Percentiles rank a stretch among this genome's conserved stretches.
These are phyloP conservation scores for Myotis yumanensis DNA, from an alignment of 2,113 vertebrate genomes.

Conservation along the genomic window DNA sequence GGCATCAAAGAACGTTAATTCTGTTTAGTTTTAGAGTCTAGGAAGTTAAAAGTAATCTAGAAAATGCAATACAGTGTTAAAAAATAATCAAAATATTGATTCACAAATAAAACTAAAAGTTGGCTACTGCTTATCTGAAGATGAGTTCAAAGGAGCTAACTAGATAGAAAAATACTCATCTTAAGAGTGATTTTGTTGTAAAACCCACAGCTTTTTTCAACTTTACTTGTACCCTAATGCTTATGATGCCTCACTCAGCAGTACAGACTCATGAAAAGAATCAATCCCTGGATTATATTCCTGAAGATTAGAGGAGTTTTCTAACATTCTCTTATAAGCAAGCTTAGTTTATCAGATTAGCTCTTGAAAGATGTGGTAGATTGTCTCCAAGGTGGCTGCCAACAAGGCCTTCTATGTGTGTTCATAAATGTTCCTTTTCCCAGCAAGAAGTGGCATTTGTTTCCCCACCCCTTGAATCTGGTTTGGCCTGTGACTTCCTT, in stretches of 20 bases:
- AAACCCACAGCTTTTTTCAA: background rate
- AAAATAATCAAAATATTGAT: background rate
- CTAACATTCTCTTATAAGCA: background rate
- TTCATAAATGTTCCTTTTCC: background rate
- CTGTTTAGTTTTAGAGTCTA: conserved; percentile 37
- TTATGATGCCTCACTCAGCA: background rate
- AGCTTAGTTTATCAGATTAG: background rate
- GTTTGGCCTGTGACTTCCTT: background rate
- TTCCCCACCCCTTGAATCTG: background rate
- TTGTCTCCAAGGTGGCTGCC: background rate
- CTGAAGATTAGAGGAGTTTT: background rate
- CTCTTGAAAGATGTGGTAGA: background rate
- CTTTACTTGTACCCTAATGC: background rate
- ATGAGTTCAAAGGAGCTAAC: background rate
- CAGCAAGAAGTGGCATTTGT: background rate
- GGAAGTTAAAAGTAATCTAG: conserved; percentile 35
- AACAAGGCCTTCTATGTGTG: background rate
- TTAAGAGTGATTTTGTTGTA: background rate
- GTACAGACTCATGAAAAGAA: background rate
- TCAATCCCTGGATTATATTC: background rate
- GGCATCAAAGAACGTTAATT: background rate
- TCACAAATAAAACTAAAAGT: conserved; percentile 17
- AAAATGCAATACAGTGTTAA: background rate
- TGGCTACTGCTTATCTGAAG: background rate
- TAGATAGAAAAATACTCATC: background rate